Evolutionary conservation across 2,888 invertebrate genomes (phyloP).

Genomic region (Drosophila nr. perissopoda): DNA sequence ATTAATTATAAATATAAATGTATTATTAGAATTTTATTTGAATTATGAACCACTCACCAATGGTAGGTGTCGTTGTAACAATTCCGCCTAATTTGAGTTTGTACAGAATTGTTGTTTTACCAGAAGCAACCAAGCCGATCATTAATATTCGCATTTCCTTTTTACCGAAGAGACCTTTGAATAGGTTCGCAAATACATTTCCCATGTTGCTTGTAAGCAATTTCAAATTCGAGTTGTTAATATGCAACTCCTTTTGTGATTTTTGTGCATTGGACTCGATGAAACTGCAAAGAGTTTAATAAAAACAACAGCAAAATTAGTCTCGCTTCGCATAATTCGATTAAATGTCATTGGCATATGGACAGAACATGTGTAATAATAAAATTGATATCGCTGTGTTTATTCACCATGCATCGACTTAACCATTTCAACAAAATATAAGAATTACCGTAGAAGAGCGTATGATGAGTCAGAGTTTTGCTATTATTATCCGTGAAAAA

Average conservation of each 20-base stretch:
- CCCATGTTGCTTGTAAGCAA: slow-evolving; percentile 90
- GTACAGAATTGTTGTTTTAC: slow-evolving; percentile 99
- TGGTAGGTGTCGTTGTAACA: slow-evolving; percentile 99
- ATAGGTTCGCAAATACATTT: slow-evolving; percentile 98
- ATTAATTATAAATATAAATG: neutral
- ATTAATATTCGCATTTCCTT: slow-evolving; percentile 99
- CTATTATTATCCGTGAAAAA: too few relatives aligned
- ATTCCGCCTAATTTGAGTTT: slow-evolving; percentile 99
- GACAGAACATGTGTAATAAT: slow-evolving; percentile 1
- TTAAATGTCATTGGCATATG: slow-evolving; percentile 21
- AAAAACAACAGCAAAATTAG: slow-evolving; percentile 4
- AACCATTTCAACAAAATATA: too few relatives aligned
- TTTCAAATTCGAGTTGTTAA: slow-evolving; percentile 75
- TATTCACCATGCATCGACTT: too few relatives aligned
- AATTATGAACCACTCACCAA: slow-evolving; percentile 87
- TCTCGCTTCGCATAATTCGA: slow-evolving; percentile 9
- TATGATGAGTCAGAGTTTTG: too few relatives aligned
- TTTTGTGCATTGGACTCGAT: slow-evolving; percentile 55
- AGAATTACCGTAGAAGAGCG: too few relatives aligned
- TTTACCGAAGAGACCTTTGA: slow-evolving; percentile 99
- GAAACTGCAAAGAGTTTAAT: slow-evolving; percentile 56
- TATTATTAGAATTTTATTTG: neutral
- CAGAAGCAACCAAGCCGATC: slow-evolving; percentile 99
- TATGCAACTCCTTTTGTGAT: slow-evolving; percentile 54
- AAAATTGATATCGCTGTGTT: neutral